Percentiles rank a stretch among this genome's conserved stretches.
These are phyloP conservation scores for Leptinotarsa defecta DNA, from an alignment of 1,140 invertebrate genomes.

Conservation along the genomic window DNA sequence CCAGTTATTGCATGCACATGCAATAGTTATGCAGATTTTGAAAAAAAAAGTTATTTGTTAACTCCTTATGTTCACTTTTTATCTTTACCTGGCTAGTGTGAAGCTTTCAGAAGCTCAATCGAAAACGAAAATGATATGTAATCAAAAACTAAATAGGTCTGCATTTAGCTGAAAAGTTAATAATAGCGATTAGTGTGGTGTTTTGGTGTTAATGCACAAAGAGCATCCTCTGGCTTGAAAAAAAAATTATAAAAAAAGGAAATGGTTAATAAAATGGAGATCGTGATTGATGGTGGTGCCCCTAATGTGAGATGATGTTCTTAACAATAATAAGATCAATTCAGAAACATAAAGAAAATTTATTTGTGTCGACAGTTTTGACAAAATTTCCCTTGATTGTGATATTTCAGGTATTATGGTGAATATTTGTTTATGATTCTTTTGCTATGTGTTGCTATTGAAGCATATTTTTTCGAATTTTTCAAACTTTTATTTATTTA, in stretches of 20 bases:
- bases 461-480: too few species aligned
- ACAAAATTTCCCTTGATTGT: too few species aligned
- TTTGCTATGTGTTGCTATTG: too few species aligned
- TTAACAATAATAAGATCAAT: background rate
- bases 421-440: too few species aligned
- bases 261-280: slow-evolving; percentile 26
- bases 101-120: slow-evolving; percentile 2
- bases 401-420: too few species aligned
- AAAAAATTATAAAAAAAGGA: slow-evolving; percentile 31
- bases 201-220: slow-evolving; percentile 37
- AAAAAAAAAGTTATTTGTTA: too few species aligned
- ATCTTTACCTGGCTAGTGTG: background rate
- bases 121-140: background rate
- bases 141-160: background rate
- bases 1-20: background rate
- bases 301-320: slow-evolving; percentile 32
- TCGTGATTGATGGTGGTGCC: slow-evolving; percentile 38
- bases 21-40: background rate
- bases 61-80: background rate
- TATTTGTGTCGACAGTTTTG: too few species aligned
- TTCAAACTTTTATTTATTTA: too few species aligned
- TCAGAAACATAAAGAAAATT: too few species aligned
- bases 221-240: slow-evolving; percentile 49
- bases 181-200: slow-evolving; percentile 23
- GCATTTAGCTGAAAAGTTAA: slow-evolving; percentile 13